Conservation (phyloP, 2,888 invertebrate species). For the Tenthredo distinguenda region DNA sequence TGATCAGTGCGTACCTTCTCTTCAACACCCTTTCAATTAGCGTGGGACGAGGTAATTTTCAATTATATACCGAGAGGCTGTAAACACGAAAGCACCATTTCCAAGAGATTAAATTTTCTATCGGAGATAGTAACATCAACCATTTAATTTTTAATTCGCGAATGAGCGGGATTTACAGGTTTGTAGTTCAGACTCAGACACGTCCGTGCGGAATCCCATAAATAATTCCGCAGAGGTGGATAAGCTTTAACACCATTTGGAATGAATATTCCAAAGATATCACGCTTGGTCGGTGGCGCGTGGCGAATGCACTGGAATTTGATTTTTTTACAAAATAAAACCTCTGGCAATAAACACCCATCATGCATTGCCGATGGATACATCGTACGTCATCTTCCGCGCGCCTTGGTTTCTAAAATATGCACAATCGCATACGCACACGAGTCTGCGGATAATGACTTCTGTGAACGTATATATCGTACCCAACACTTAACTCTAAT, state of each 20-base stretch:
- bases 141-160: not conserved
- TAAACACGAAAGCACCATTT: not conserved
- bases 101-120: not conserved
- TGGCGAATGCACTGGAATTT: constrained; percentile 48
- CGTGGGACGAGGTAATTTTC: not conserved
- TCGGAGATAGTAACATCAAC: not conserved
- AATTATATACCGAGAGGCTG: not conserved
- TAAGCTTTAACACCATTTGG: constrained; percentile 17
- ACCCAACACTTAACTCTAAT: constrained; percentile 35
- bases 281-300: constrained; percentile 26
- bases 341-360: not conserved
- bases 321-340: not conserved
- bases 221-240: not conserved
- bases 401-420: constrained; percentile 7
- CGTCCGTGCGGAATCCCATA: not conserved
- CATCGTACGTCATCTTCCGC: constrained; percentile 21
- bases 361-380: not conserved
- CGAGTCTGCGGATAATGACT: not conserved
- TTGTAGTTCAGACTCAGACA: not conserved
- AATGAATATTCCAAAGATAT: constrained; percentile 19
- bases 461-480: constrained; percentile 14
- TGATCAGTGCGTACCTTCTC: not conserved
- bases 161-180: not conserved
- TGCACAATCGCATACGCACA: constrained; percentile 4
- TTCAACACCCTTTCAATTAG: not conserved